phyloP scores from a whole-genome alignment of 2,888 invertebrate genomes.

The Anoncus sp. region DNA sequence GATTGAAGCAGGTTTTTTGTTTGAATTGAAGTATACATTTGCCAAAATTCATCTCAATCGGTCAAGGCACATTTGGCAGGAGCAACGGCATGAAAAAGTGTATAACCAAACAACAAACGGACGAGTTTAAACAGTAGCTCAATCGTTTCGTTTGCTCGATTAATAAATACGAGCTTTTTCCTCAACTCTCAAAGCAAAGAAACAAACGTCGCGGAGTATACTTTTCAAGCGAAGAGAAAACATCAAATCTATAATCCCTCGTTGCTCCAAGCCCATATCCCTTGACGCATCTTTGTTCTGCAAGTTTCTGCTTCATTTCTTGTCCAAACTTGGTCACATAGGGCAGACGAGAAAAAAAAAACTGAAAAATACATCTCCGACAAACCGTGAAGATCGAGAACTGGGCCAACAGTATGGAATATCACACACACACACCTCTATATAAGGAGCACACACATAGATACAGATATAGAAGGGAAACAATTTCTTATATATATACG shows the following conservation, averaged over 20 bases:
- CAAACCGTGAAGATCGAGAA: constrained; percentile 49
- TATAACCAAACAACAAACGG: too few species aligned
- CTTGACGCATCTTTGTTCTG: background rate
- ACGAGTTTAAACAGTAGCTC: background rate
- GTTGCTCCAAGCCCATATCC: background rate
- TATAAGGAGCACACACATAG: constrained; percentile 1
- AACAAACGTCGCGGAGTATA: too few species aligned
- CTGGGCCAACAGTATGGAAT: constrained; percentile 45
- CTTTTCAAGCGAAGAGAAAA: background rate
- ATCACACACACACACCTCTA: background rate
- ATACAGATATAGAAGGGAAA: constrained; percentile 55
- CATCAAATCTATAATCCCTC: background rate
- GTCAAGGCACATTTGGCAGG: too few species aligned
- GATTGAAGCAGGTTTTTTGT: too few species aligned
- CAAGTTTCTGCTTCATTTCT: constrained; percentile 16
- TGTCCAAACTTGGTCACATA: background rate
- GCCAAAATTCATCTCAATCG: too few species aligned
- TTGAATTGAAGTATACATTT: too few species aligned
- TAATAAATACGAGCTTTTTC: too few species aligned
- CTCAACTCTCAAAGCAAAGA: too few species aligned
- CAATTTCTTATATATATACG: constrained; percentile 65
- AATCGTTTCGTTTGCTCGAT: too few species aligned
- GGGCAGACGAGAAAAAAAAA: background rate
- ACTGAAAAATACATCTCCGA: constrained; percentile 17
- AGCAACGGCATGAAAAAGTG: too few species aligned